phyloP scores from a whole-genome alignment of 2,113 vertebrate genomes.

The Chrysemys picta region DNA sequence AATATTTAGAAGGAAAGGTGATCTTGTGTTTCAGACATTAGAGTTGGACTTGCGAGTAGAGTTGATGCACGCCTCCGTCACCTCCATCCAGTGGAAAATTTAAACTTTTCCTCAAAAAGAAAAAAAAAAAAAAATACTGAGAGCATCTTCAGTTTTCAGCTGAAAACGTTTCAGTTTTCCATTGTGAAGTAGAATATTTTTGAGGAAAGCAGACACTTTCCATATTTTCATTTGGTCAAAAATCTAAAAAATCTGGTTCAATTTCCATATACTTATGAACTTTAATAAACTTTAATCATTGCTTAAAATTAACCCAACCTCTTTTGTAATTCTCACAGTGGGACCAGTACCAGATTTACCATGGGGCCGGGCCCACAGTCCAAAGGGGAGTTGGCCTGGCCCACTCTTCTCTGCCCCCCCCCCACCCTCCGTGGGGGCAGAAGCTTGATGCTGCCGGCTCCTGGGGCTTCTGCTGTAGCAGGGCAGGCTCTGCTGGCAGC shows the following conservation, averaged over 20 bases:
- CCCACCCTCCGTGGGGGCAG: too few relatives aligned
- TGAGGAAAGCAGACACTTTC: background rate
- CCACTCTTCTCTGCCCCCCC: too few relatives aligned
- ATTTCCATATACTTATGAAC: background rate
- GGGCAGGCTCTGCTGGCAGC: too few relatives aligned
- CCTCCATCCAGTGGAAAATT: background rate
- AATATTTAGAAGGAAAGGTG: background rate
- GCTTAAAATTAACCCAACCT: background rate
- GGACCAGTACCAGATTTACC: background rate
- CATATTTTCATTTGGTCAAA: background rate
- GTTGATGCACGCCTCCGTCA: background rate
- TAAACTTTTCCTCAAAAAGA: background rate
- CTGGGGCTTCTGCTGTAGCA: too few relatives aligned
- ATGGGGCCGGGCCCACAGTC: too few relatives aligned
- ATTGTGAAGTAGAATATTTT: background rate
- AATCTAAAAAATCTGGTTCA: background rate
- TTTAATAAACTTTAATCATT: background rate
- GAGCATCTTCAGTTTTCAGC: background rate
- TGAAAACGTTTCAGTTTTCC: background rate
- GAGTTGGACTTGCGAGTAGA: background rate
- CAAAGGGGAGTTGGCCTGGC: too few relatives aligned
- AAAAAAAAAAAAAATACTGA: background rate
- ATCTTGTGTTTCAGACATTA: background rate
- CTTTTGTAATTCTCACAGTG: background rate
- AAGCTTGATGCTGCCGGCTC: too few relatives aligned